A percentile compares a stretch with the other conserved stretches of the same genome.
Evolutionary conservation across 2,797 vertebrate species (phyloP).

Genomic region (Notolepis coatsorum): DNA sequence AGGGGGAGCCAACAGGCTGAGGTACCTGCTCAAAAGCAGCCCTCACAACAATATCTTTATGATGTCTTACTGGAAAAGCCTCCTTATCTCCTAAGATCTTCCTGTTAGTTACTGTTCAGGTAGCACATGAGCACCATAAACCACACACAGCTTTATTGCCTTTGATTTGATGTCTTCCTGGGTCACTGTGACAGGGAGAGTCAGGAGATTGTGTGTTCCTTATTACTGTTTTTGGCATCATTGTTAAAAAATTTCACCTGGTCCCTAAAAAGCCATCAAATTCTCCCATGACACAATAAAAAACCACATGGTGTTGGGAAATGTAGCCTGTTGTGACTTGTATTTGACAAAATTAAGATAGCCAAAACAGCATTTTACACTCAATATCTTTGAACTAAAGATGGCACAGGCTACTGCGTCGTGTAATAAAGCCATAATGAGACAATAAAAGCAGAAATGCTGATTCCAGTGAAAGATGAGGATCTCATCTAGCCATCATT

Average conservation of each 20-base stretch:
- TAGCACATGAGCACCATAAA: slow-evolving; percentile 28
- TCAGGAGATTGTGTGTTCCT: background rate
- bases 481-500: too few species aligned
- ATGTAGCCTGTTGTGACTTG: too few species aligned
- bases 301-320: background rate
- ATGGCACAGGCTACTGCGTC: too few species aligned
- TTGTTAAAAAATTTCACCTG: background rate
- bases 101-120: background rate
- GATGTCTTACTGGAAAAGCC: background rate
- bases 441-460: too few species aligned
- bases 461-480: too few species aligned
- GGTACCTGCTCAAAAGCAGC: too few species aligned
- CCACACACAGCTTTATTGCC: background rate
- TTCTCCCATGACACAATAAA: background rate
- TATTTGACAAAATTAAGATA: too few species aligned
- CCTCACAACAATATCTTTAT: too few species aligned
- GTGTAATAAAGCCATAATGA: too few species aligned
- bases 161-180: background rate
- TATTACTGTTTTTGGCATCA: background rate
- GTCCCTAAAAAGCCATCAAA: background rate
- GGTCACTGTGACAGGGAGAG: background rate
- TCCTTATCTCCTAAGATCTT: background rate
- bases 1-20: too few species aligned
- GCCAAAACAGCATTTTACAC: too few species aligned
- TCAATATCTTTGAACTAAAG: too few species aligned